phyloP scores from a whole-genome alignment of 2,888 invertebrate species.

The Caenorhabditis doughertyi region DNA sequence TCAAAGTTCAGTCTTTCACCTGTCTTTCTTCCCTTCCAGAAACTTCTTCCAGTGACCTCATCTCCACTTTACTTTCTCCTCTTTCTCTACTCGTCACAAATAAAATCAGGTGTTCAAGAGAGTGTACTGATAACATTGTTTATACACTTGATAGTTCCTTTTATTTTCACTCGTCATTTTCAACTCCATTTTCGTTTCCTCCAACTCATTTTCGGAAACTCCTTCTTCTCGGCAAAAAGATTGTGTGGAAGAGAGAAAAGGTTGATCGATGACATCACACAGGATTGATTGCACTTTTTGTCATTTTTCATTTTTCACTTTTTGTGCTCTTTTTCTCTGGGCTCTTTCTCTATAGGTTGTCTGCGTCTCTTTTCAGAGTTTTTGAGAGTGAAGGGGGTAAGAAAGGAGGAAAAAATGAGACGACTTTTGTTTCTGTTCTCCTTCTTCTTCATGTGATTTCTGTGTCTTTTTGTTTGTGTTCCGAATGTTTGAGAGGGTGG shows the following conservation, averaged over 20 bases:
- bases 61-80: background rate
- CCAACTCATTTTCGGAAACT: no score
- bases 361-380: conserved; percentile 8
- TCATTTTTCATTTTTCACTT: conserved; percentile 20
- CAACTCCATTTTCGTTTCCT: conserved; percentile 2
- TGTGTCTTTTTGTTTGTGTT: background rate
- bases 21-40: no score
- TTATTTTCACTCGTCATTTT: background rate
- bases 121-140: conserved; percentile 16
- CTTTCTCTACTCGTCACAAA: background rate
- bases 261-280: conserved; percentile 15
- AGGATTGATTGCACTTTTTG: conserved; percentile 25
- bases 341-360: background rate
- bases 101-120: conserved; percentile 15
- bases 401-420: background rate
- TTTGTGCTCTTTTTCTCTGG: background rate
- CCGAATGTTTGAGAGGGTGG: background rate
- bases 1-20: no score
- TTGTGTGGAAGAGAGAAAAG: no score
- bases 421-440: background rate
- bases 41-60: no score
- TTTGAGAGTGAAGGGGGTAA: background rate
- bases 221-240: no score
- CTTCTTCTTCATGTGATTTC: conserved; percentile 12
- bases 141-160: background rate